Base-by-base conservation (phyloP, 2,113 vertebrate species). In the Thymallus thymallus region DNA sequence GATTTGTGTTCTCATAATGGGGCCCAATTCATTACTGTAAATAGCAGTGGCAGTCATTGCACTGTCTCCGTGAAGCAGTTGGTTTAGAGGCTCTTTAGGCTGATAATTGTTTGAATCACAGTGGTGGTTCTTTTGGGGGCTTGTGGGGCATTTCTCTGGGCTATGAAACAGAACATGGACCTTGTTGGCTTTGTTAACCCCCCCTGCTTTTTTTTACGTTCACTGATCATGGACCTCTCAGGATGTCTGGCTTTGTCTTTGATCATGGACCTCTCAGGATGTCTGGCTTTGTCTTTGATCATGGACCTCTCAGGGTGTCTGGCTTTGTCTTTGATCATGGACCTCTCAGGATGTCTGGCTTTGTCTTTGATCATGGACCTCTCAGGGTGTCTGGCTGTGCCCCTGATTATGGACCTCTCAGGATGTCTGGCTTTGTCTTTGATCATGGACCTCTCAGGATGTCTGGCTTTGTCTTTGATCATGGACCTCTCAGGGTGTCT, bases 11-110 rank as follows among this genome's bases (percentile, higher is more conserved):
- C 85, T 84, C 82, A 91, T 85, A 92, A 89, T 82, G 75, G 83
- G 80, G 64, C 20, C 80, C 66, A 75, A 81, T 89, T 89, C 88
- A 90, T 90, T 89, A 90, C 84, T 84, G 80, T 90, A 86, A 90
- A 90, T 88, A 91, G 87, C 88, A 85, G 77, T 84, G 81, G 80
- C 89, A 87, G 83, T 45, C 83, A 63, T 89, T 89, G 86, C 83
- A 63, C 89, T 89, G 86, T 92, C 88, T 85, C 76, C 60, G 5
- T 58, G 9, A 41, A 10, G 9, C 46, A 72, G 85, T 88, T 86
- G 74, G 84, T 89, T 86, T 83, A 80, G 77, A 22, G 68, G 71
- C 73, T 80, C 76, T 85, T 81, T 83, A 87, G 79, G 73, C 32
- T 71, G 35, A 65, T 84, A 73, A 89, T 90, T 90, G 87, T 91